A percentile compares a stretch with the other conserved stretches of the same genome.
Evolutionary conservation across 2,888 invertebrate genomes (phyloP).

Genomic region (Hirtodrosophila duncani): DNA sequence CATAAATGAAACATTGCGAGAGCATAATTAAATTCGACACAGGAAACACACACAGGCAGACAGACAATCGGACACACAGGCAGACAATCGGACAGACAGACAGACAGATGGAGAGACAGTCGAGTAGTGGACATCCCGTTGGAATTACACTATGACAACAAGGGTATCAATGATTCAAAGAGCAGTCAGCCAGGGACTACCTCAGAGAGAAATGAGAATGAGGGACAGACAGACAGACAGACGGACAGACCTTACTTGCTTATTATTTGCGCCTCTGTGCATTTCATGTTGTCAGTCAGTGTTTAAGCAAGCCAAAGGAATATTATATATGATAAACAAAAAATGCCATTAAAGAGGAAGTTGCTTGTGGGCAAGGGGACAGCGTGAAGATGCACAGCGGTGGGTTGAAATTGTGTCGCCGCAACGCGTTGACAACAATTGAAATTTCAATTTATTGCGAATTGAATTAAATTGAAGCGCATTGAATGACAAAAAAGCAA

Average conservation of each 20-base stretch:
- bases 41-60: constrained; percentile 3
- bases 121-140: no score
- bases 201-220: no score
- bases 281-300: constrained; percentile 40
- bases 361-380: constrained; percentile 42
- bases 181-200: background rate
- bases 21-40: constrained; percentile 14
- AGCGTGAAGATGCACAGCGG: background rate
- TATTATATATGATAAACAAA: constrained; percentile 25
- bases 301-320: constrained; percentile 26
- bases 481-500: constrained; percentile 40
- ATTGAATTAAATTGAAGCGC: constrained; percentile 73
- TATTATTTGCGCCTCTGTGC: no score
- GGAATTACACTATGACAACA: no score
- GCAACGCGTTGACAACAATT: constrained; percentile 42
- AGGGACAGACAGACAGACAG: no score
- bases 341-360: constrained; percentile 58
- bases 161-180: constrained; percentile 13
- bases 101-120: no score
- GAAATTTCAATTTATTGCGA: constrained; percentile 68
- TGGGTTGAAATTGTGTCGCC: constrained; percentile 33
- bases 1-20: constrained; percentile 15
- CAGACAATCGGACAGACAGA: no score
- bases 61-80: background rate
- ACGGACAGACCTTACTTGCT: no score